Conservation (phyloP, 2,888 invertebrate species). For the Chesias legatella region DNA sequence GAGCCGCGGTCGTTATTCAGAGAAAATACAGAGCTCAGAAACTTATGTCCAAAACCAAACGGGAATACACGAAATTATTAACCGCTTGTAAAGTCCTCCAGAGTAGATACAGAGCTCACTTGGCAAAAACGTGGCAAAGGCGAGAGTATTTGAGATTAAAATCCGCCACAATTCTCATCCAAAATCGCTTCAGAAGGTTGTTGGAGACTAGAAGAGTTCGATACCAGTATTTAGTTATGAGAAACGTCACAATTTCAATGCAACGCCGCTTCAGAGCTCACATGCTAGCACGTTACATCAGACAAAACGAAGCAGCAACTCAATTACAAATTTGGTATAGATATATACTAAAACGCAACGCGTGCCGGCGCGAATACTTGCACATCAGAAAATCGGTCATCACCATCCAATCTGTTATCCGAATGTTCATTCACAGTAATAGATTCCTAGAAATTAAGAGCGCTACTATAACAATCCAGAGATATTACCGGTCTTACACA, state of each 20-base stretch:
- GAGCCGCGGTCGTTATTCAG: conserved; percentile 44
- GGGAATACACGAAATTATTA: conserved; percentile 49
- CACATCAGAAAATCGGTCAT: conserved; percentile 44
- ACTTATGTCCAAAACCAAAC: conserved; percentile 48
- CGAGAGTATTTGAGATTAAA: conserved; percentile 44
- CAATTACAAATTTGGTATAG: conserved; percentile 66
- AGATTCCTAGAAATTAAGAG: conserved; percentile 37
- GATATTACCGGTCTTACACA: conserved; percentile 54
- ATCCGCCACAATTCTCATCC: conserved; percentile 55
- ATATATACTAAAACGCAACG: conserved; percentile 42
- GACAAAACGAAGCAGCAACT: conserved; percentile 39
- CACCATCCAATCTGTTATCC: conserved; percentile 55
- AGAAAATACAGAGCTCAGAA: conserved; percentile 60
- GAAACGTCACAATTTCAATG: conserved; percentile 42
- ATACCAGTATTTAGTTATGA: conserved; percentile 43
- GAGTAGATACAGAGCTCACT: conserved; percentile 47
- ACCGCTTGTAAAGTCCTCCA: conserved; percentile 65
- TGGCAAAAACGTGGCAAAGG: conserved; percentile 43
- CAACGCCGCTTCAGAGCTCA: conserved; percentile 59
- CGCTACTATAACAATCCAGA: conserved; percentile 56
- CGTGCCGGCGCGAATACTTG: conserved; percentile 44
- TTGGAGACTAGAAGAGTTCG: conserved; percentile 39
- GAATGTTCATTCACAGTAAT: conserved; percentile 50
- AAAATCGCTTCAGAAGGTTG: conserved; percentile 54
- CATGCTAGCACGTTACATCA: conserved; percentile 33